Percentiles rank a stretch among this genome's conserved stretches.
Evolutionary conservation across 1,140 invertebrate genomes (phyloP).

Genomic region (Bombus cullumanus): DNA sequence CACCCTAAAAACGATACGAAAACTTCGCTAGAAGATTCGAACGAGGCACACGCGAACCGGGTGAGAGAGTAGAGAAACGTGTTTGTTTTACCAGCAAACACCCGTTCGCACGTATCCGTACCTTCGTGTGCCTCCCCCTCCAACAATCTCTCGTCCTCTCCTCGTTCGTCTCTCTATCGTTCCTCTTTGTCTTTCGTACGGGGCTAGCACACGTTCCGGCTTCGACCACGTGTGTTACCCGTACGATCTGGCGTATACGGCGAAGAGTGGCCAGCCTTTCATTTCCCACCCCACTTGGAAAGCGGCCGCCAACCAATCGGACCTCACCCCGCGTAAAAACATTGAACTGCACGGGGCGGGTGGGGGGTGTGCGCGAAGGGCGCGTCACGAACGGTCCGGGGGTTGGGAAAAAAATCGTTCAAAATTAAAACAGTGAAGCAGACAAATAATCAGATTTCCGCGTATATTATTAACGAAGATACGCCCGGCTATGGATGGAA

Average conservation of each 20-base stretch:
- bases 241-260: conserved; percentile 59
- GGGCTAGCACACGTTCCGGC: conserved; percentile 54
- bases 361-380: conserved; percentile 56
- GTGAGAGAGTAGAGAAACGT: conserved; percentile 27
- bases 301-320: conserved; percentile 72
- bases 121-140: conserved; percentile 37
- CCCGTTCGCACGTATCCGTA: conserved; percentile 55
- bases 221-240: conserved; percentile 58
- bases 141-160: not conserved
- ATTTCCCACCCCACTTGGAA: conserved; percentile 67
- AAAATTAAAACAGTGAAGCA: conserved; percentile 80
- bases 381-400: conserved; percentile 31
- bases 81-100: conserved; percentile 56
- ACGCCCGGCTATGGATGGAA: conserved; percentile 58
- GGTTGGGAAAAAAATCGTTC: conserved; percentile 69
- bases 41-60: not conserved
- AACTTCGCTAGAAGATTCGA: conserved; percentile 23
- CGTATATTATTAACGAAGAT: conserved; percentile 81
- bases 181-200: conserved; percentile 11
- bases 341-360: conserved; percentile 72
- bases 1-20: not conserved
- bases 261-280: conserved; percentile 66
- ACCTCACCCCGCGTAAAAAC: conserved; percentile 73
- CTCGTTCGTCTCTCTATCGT: not conserved
- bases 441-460: conserved; percentile 82